Conservation (phyloP, 2,888 invertebrate species). For the Diarsia brunnea region DNA sequence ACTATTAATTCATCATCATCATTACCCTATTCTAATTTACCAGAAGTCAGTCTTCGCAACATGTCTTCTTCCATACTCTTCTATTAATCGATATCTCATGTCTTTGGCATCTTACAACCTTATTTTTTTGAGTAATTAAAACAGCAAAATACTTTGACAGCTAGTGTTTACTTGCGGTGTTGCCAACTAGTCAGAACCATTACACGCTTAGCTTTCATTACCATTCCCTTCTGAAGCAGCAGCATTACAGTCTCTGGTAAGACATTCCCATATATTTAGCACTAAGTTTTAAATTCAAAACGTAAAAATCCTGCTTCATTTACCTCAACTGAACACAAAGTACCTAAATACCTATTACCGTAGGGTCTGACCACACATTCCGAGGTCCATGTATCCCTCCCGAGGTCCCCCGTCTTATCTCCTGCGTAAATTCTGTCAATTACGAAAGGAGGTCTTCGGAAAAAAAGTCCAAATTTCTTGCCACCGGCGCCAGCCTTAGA, state of each 20-base stretch:
- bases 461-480: slow-evolving; percentile 66
- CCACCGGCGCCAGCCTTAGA: slow-evolving; percentile 74
- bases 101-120: background rate
- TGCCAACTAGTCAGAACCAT: background rate
- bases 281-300: slow-evolving; percentile 2
- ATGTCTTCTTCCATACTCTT: too few relatives aligned
- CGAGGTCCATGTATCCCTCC: slow-evolving; percentile 44
- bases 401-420: slow-evolving; percentile 63
- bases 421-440: slow-evolving; percentile 74
- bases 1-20: too few relatives aligned
- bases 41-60: too few relatives aligned
- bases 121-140: background rate
- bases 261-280: background rate
- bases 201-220: background rate
- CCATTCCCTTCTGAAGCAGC: background rate
- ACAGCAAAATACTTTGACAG: background rate
- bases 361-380: slow-evolving; percentile 50
- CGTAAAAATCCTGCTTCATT: background rate
- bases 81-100: background rate
- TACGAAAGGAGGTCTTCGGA: slow-evolving; percentile 63
- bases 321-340: slow-evolving; percentile 2
- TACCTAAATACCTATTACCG: slow-evolving; percentile 24
- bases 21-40: too few relatives aligned
- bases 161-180: background rate
- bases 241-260: background rate